A percentile compares a stretch with the other conserved stretches of the same genome.
phyloP scores from a whole-genome alignment of 2,113 vertebrate genomes.

The Microcebus lehilahytsara region DNA sequence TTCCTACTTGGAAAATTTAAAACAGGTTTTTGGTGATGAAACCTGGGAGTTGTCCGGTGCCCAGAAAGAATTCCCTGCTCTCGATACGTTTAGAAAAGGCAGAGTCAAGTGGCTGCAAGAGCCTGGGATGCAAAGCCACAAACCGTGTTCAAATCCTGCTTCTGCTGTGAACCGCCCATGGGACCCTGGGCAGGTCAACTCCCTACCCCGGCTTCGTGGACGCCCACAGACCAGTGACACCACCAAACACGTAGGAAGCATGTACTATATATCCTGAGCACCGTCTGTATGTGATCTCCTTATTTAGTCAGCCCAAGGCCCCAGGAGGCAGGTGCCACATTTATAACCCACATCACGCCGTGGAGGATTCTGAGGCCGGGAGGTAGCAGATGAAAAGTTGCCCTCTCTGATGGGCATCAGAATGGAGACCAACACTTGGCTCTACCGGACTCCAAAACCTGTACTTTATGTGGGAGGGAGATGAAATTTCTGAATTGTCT shows the following conservation, averaged over 20 bases:
- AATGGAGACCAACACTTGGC: not conserved
- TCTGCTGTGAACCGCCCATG: rapidly evolving
- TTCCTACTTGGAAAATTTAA: not conserved
- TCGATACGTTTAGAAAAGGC: not conserved
- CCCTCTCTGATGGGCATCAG: not conserved
- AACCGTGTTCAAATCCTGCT: not conserved
- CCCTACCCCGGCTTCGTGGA: not conserved
- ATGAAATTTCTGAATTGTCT: not conserved
- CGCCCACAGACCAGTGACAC: rapidly evolving
- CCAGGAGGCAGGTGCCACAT: not conserved
- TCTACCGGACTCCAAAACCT: not conserved
- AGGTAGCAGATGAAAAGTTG: no score
- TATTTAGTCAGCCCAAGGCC: not conserved
- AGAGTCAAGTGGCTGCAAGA: rapidly evolving
- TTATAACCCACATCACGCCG: not conserved
- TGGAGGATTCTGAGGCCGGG: not conserved
- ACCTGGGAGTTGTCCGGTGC: not conserved
- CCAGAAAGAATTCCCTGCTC: not conserved
- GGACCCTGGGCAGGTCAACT: not conserved
- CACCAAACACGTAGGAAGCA: not conserved
- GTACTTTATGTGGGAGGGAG: not conserved
- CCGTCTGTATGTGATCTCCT: not conserved
- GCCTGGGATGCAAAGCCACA: rapidly evolving
- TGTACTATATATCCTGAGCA: no score
- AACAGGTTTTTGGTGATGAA: not conserved